phyloP scores from a whole-genome alignment of 2,888 invertebrate species.

The Myopa tessellatipennis region DNA sequence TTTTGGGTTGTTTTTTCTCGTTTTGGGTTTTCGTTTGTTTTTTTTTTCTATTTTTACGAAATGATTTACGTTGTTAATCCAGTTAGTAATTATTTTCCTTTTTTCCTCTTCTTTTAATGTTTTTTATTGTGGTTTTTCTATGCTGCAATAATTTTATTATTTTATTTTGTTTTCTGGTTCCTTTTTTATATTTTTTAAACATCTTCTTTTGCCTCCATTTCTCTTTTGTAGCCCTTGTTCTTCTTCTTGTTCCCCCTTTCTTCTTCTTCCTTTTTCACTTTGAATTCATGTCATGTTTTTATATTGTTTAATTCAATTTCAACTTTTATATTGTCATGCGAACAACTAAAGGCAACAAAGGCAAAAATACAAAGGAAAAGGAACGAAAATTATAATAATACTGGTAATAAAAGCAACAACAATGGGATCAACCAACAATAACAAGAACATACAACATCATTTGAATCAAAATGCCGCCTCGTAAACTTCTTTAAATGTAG shows the following conservation, averaged over 20 bases:
- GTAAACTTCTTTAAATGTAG: conserved; percentile 21
- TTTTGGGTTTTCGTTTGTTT: not conserved
- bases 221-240: not conserved
- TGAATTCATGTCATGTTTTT: conserved; percentile 19
- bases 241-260: not conserved
- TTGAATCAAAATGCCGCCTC: conserved; percentile 12
- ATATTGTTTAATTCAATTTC: conserved; percentile 31
- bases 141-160: not conserved
- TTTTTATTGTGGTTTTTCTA: not conserved
- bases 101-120: not conserved
- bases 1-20: not conserved
- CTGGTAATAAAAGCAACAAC: conserved; percentile 12
- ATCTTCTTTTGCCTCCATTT: not conserved
- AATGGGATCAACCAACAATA: not conserved
- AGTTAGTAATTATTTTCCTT: not conserved
- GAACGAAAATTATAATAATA: not conserved
- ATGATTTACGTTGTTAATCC: not conserved
- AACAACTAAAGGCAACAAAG: not conserved
- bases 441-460: not conserved
- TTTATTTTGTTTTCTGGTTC: not conserved
- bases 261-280: not conserved
- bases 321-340: conserved; percentile 24
- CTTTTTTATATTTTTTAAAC: not conserved
- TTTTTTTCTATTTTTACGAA: not conserved
- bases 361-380: not conserved